Base-by-base conservation (phyloP, 1,140 invertebrate genomes). In the Aphelenchoides besseyi region DNA sequence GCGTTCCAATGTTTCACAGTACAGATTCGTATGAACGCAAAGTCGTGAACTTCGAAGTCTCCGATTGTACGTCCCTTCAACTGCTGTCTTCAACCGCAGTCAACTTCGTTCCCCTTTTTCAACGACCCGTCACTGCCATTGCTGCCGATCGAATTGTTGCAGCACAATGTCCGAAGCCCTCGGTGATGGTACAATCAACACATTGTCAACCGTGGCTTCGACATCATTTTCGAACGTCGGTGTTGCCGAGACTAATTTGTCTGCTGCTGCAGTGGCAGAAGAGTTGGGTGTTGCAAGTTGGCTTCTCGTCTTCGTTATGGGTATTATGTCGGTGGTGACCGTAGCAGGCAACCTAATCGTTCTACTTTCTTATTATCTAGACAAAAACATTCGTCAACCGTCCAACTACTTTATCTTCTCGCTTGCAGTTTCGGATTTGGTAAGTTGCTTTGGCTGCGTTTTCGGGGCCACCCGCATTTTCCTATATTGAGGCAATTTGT, bases 391-490 rank as follows among this genome's bases (percentile, higher is more conserved):
- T 80, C 89, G 97, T 54, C 95, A 98, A 82, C 96, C 97, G 1
- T 96, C 93, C 83, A 99, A 99, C 87, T 99, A 98, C 87, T 98
- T 98, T 87, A 97, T 99, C 64, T 95, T 94, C 1, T 98, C 95
- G 0, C 88, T 99, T 52, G 96, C 97, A 28, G 92, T 95, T 33
- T 97, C 95, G 9, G 97, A 99, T 87, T 90, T 98, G 87, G 89
- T 98, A 69, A 67, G 77, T 80, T 67, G 70, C 57, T 29, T n/a
- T 54, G 12, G 28, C 33, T 33, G 1, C 1, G 0, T 16, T 63
- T n/a, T 3, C 29, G 23, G 55, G n/a, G 54, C 28, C n/a, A 0
- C 29, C 12, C 18, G 28, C 28, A 71, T 23, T 59, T 70, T 30
- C 30, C 12, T 66, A 26, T 66, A 66, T 66, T 63, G 30, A 66